Conservation (phyloP, 2,888 invertebrate genomes). For the Ellobium chinense region DNA sequence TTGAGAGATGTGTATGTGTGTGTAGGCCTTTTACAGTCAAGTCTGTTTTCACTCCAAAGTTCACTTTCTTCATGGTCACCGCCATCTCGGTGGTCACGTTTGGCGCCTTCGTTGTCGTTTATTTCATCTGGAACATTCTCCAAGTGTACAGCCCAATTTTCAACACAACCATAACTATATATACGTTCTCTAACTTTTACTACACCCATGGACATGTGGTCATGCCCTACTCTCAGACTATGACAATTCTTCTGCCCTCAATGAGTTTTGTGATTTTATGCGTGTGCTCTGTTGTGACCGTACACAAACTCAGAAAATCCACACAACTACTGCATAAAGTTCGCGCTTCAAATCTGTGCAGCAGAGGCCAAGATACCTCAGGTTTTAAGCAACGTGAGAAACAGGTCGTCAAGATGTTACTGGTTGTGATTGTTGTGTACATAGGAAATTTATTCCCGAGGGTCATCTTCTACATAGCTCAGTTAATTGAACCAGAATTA, state of each 20-base stretch:
- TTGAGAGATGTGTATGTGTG: constrained; percentile 17
- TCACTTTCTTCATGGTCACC: background rate
- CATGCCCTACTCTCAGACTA: constrained; percentile 12
- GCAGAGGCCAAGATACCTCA: too few species aligned
- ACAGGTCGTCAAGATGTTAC: too few species aligned
- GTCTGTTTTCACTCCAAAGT: background rate
- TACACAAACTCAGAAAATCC: constrained; percentile 11
- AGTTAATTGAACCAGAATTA: too few species aligned
- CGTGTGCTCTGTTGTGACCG: background rate
- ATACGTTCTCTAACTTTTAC: background rate
- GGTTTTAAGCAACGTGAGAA: too few species aligned
- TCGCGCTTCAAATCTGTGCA: too few species aligned
- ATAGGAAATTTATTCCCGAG: too few species aligned
- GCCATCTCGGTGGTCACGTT: background rate
- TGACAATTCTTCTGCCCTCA: background rate
- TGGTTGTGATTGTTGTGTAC: too few species aligned
- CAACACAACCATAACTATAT: background rate
- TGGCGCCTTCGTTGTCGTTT: background rate
- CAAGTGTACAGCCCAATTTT: background rate
- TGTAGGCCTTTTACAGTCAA: constrained; percentile 18
- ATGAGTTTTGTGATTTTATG: constrained; percentile 11
- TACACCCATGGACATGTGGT: background rate
- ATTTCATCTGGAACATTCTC: background rate
- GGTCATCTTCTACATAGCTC: too few species aligned
- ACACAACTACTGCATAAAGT: too few species aligned